Percentiles rank a stretch among this genome's conserved stretches.
Conservation (phyloP, 2,113 vertebrate species). For the Odontophorus gujanensis region DNA sequence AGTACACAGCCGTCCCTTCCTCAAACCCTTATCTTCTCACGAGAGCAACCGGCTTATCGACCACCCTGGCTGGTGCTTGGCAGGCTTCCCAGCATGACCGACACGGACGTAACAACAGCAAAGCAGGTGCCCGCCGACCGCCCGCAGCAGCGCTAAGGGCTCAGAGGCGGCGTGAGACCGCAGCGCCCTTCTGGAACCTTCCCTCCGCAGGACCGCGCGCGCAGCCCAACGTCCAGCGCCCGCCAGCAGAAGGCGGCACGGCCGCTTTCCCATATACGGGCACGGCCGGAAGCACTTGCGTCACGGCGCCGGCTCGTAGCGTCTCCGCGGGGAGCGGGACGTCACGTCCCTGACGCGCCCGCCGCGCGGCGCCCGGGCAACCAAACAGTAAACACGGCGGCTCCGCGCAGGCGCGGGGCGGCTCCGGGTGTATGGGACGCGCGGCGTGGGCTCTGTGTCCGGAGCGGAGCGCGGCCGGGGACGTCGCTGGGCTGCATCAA, state of each 20-base stretch:
- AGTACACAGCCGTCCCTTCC: background rate
- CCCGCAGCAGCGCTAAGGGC: accelerated
- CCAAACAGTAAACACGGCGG: constrained; percentile 78
- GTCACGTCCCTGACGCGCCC: constrained; percentile 65
- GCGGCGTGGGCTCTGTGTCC: too few species aligned
- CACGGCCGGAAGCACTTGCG: constrained; percentile 73
- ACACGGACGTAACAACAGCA: background rate
- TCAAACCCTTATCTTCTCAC: background rate
- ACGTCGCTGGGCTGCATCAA: too few species aligned
- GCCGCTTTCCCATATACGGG: constrained; percentile 69
- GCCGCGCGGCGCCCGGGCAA: constrained; percentile 74
- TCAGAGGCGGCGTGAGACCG: too few species aligned
- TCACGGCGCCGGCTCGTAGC: constrained; percentile 75
- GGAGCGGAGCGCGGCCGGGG: too few species aligned
- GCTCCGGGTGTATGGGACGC: too few species aligned
- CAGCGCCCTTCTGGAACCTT: background rate
- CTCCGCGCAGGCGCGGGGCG: background rate
- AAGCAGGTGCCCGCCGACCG: background rate
- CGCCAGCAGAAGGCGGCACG: background rate
- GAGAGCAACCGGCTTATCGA: background rate
- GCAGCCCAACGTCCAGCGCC: accelerated
- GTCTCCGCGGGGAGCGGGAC: constrained; percentile 53
- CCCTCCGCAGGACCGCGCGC: background rate
- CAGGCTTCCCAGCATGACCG: background rate
- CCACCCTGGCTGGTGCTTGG: background rate